Base-by-base conservation (phyloP, 2,113 vertebrate species). In the Pelusios castaneus region DNA sequence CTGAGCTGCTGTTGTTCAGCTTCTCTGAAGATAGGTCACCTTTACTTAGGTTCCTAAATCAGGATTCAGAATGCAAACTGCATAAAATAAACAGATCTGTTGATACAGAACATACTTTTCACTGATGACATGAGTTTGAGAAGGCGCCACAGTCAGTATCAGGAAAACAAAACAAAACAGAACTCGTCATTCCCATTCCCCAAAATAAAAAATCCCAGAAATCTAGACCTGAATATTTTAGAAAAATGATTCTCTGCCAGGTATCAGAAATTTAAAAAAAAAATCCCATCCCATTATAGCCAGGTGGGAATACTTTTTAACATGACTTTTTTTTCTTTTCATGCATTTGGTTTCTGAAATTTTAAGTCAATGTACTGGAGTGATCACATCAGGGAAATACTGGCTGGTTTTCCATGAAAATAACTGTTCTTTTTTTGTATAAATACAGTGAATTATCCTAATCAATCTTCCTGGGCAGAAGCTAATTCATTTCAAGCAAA, bases 231-330 rank as follows among this genome's bases (percentile, higher is more conserved):
- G 8, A 52, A 34, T 17, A 29, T 19, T 63, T 22, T 4, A 19
- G 21, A 81, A 51, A 83, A 63, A 4, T 38, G 49, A 29, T 24
- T 85, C 2, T 2, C 9, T 51, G 2, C 51, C 16, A 52, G 51
- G 14, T 43, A 2, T n/a, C 85, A 85, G 22, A 93, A n/a, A n/a
- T n/a, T n/a, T n/a, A n/a, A n/a, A 77, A 85, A 82, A 94, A 77
- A 49, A 25, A 56, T 31, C 24, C 60, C 14, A 75, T 4, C 84
- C 84, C 0, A 2, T 1, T 52, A n/a, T 8, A 67, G 52, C 6
- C 2, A 5, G 82, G 6, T 51, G 55, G 49, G 88, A 92, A 54
- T 2, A 83, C 8, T 24, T 84, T 55, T 3, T 75, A 55, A 67
- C 60, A 2, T 81, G 41, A 84, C 1, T 45, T 4, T 47, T 47